Conservation (phyloP, 2,113 vertebrate species). For the Camelus dromedarius region DNA sequence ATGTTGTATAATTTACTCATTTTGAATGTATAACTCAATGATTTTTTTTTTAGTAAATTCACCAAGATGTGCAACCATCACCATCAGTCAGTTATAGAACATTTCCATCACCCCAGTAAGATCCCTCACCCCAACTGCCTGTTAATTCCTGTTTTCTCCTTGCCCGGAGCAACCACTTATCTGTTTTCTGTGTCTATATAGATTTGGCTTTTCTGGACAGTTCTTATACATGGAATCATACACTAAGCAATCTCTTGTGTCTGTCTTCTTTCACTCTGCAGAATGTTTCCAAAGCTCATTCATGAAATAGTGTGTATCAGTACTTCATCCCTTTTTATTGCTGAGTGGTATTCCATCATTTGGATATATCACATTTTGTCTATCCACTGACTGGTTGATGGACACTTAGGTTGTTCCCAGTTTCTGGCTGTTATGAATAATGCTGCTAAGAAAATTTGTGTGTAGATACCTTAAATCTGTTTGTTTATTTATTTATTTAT, state of each 20-base stretch:
- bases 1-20: not conserved
- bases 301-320: accelerated
- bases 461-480: too few species aligned
- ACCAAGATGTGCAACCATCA: not conserved
- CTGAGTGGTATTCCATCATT: not conserved
- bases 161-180: not conserved
- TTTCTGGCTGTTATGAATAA: too few species aligned
- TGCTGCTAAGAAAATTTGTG: too few species aligned
- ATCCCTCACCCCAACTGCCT: not conserved
- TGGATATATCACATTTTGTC: too few species aligned
- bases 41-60: not conserved
- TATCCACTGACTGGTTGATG: too few species aligned
- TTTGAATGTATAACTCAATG: not conserved
- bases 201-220: not conserved
- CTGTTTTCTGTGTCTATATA: not conserved
- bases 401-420: too few species aligned
- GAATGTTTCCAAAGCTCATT: not conserved
- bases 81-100: not conserved
- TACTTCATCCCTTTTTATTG: not conserved
- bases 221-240: not conserved
- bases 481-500: too few species aligned
- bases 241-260: too few species aligned
- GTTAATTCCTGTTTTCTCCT: not conserved
- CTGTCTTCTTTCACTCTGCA: too few species aligned
- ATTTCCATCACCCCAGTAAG: not conserved